Percentiles rank a stretch among this genome's conserved stretches.
phyloP scores from a whole-genome alignment of 2,113 vertebrate species.

The Colaptes auratus region DNA sequence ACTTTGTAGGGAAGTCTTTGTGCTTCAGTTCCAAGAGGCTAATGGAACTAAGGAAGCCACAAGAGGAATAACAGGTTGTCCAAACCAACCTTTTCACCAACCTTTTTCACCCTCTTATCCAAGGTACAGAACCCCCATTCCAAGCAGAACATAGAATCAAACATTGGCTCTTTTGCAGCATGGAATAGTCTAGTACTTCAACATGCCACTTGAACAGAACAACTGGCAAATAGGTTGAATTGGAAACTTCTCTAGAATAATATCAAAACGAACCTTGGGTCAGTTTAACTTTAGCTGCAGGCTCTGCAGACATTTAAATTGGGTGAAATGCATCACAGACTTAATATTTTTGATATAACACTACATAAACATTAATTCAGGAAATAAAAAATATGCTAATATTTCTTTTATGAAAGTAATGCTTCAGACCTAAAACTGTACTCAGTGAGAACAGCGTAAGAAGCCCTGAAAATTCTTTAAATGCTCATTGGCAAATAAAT shows the following conservation, averaged over 20 bases:
- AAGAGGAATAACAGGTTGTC: rapidly evolving
- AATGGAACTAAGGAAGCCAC: neutral
- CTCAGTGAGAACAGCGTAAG: neutral
- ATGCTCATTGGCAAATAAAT: neutral
- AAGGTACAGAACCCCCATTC: neutral
- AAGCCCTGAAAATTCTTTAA: neutral
- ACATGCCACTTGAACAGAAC: neutral
- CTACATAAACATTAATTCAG: neutral
- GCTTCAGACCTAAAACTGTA: neutral
- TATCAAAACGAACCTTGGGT: neutral
- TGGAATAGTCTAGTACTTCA: neutral
- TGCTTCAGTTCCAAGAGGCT: neutral
- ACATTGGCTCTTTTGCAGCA: neutral
- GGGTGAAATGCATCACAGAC: neutral
- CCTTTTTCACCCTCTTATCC: neutral
- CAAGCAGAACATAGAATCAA: neutral
- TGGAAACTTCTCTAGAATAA: neutral
- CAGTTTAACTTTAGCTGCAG: neutral
- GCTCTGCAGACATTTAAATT: neutral
- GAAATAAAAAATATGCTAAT: neutral
- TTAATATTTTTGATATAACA: neutral
- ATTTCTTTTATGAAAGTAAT: neutral
- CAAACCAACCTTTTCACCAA: too few species aligned
- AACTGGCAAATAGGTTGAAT: neutral
- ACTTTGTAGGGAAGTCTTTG: neutral